These are phyloP conservation scores for Halictus rubicundus DNA, from an alignment of 1,140 invertebrate genomes.

Conservation along the genomic window DNA sequence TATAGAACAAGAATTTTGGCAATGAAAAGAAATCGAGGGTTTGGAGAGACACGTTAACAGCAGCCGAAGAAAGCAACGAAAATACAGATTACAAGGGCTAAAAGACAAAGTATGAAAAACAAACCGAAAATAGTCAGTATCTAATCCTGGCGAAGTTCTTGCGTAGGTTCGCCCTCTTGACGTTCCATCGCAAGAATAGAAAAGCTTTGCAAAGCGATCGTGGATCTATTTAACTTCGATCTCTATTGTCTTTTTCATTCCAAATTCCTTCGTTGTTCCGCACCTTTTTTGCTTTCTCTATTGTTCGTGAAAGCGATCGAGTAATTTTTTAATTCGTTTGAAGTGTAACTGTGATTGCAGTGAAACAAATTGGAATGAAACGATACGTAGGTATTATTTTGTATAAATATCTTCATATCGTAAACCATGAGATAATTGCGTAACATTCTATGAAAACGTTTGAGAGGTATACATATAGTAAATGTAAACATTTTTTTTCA, in stretches of 20 bases:
- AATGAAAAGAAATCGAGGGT: background rate
- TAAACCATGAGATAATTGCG: too few relatives aligned
- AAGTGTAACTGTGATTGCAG: background rate
- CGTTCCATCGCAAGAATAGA: slow-evolving; percentile 39
- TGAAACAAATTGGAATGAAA: too few relatives aligned
- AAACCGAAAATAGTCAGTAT: slow-evolving; percentile 39
- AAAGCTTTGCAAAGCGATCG: slow-evolving; percentile 18
- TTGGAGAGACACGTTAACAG: too few relatives aligned
- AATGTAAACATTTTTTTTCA: too few relatives aligned
- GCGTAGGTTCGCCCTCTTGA: slow-evolving; percentile 5
- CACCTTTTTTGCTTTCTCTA: background rate
- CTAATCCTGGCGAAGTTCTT: slow-evolving; percentile 40
- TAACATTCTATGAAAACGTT: too few relatives aligned
- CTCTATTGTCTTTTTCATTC: slow-evolving; percentile 17
- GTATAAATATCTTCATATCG: too few relatives aligned
- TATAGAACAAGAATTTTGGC: background rate
- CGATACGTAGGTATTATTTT: too few relatives aligned
- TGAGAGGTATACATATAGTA: too few relatives aligned
- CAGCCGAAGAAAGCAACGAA: background rate
- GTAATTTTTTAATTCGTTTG: background rate
- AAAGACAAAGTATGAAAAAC: slow-evolving; percentile 10
- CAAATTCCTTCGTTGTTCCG: slow-evolving; percentile 15
- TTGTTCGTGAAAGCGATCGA: background rate
- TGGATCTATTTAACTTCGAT: slow-evolving; percentile 20
- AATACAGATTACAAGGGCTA: background rate